A percentile compares a stretch with the other conserved stretches of the same genome.
phyloP scores from a whole-genome alignment of 2,797 vertebrate genomes.

The Carcharodon carcharias region DNA sequence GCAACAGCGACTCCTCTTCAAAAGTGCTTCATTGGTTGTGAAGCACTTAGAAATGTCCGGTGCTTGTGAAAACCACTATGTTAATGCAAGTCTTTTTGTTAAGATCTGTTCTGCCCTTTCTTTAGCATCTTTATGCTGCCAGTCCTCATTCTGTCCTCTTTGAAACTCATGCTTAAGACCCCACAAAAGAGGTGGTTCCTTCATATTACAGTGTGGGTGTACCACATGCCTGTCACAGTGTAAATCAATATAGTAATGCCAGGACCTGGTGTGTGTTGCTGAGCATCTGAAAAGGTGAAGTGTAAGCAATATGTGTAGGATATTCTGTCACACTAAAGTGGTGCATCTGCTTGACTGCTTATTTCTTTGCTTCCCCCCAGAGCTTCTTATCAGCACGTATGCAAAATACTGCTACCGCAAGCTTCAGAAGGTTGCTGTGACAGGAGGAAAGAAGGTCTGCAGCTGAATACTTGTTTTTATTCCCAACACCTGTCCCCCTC shows the following conservation, averaged over 20 bases:
- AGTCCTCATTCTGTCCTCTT: not conserved
- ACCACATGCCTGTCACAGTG: not conserved
- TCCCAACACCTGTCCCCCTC: not conserved
- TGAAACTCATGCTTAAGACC: not conserved
- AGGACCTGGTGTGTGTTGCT: not conserved
- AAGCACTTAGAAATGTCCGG: not conserved
- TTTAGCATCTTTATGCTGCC: not conserved
- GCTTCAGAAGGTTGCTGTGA: conserved; percentile 77
- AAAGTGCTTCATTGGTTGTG: not conserved
- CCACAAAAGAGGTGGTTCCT: not conserved
- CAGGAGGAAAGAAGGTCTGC: conserved; percentile 76
- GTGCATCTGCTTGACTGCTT: not conserved
- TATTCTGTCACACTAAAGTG: not conserved
- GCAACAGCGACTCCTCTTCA: not conserved
- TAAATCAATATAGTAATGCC: not conserved
- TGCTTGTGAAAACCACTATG: not conserved
- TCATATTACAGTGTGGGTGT: not conserved
- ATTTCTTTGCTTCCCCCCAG: conserved; percentile 48
- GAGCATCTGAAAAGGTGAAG: not conserved
- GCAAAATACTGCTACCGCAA: conserved; percentile 82
- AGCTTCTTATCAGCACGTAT: conserved; percentile 77
- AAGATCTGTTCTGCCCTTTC: not conserved
- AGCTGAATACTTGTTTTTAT: not conserved
- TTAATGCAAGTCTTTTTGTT: not conserved
- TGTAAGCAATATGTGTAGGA: too few relatives aligned